Evolutionary conservation across 2,797 vertebrate genomes (phyloP), one percentile per base, ranked within the genome.

Genomic region (Pseudopleuronectes americanus): DNA sequence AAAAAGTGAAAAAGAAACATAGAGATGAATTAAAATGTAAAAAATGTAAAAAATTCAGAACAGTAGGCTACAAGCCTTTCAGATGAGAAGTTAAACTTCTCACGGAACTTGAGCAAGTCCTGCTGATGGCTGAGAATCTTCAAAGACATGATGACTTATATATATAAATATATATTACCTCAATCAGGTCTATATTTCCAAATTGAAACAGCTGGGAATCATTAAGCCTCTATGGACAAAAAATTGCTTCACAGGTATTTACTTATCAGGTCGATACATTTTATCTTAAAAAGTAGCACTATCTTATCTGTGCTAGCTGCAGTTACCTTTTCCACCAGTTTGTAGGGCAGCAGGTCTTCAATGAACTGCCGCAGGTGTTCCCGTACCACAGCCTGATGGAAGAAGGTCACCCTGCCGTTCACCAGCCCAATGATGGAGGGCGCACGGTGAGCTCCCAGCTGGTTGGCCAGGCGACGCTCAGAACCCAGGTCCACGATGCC

Each of bases 401-500:
- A 99, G 91, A 96, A 97, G 52, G 95, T 96, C 69, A 97, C 87
- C 68, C 96, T 95, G 16, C 98, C 98, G 0, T 96, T 97, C 45
- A 98, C 91, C 71, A 99, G 88, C 5, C 96, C 97, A 0, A 99
- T 92, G 74, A 99, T 96, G 21, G 97, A 95, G 0, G 97, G 97
- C 0, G 96, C 95, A 47, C 96, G 96, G 87, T 98, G 96, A 0
- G 95, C 96, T 1, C 98, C 97, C 3, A 99, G 93, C 79, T 98
- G 97, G 67, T 94, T 96, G 56, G 96, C 96, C 2, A 99, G 93
- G 36, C 96, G 96, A 28, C 95, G 94, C 78, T 99, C 97, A 0
- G 96, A 97, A 0, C 97, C 96, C 0, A 97, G 92, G 1, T 99
- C 97, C 59, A 99, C 95, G 0, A 99, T 96, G 0, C 98, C 98